A percentile compares a stretch with the other conserved stretches of the same genome.
Evolutionary conservation across 2,888 invertebrate species (phyloP).

Genomic region (Apodemia zela): DNA sequence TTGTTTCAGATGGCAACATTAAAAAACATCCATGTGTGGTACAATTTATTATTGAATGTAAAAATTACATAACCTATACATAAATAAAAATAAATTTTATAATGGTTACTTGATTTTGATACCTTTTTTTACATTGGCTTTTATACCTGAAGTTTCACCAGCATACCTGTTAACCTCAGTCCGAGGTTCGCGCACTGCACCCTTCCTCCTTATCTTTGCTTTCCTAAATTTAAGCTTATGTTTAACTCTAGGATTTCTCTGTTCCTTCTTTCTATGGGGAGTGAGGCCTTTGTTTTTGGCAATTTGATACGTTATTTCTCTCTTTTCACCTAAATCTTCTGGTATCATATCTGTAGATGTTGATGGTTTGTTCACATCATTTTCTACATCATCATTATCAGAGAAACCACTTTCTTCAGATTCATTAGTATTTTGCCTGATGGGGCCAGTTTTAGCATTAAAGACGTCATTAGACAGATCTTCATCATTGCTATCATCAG

Average conservation of each 20-base stretch:
- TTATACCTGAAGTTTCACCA: slow-evolving; percentile 97
- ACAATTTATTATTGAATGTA: slow-evolving; percentile 19
- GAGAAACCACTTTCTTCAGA: slow-evolving; percentile 71
- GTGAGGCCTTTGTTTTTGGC: slow-evolving; percentile 97
- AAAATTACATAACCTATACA: slow-evolving; percentile 20
- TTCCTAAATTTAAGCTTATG: slow-evolving; percentile 95
- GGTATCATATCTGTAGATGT: slow-evolving; percentile 48
- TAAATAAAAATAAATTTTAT: slow-evolving; percentile 13
- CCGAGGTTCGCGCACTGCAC: slow-evolving; percentile 92
- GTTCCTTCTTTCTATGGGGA: slow-evolving; percentile 94
- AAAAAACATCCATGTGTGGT: slow-evolving; percentile 26
- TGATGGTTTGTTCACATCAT: slow-evolving; percentile 53
- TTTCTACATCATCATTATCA: slow-evolving; percentile 60
- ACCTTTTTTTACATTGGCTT: slow-evolving; percentile 92
- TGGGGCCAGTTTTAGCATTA: slow-evolving; percentile 24
- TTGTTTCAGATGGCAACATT: slow-evolving; percentile 76
- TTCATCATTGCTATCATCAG: slow-evolving; percentile 64
- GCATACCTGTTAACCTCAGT: slow-evolving; percentile 91
- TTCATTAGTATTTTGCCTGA: slow-evolving; percentile 46
- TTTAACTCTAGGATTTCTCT: slow-evolving; percentile 96
- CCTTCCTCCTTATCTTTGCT: slow-evolving; percentile 95
- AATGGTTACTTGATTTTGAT: slow-evolving; percentile 87
- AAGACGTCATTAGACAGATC: slow-evolving; percentile 59
- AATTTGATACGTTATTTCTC: slow-evolving; percentile 95
- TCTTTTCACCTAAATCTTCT: slow-evolving; percentile 79